These are phyloP conservation scores for Erpornis zantholeuca DNA, from an alignment of 2,113 vertebrate genomes.

Conservation along the genomic window DNA sequence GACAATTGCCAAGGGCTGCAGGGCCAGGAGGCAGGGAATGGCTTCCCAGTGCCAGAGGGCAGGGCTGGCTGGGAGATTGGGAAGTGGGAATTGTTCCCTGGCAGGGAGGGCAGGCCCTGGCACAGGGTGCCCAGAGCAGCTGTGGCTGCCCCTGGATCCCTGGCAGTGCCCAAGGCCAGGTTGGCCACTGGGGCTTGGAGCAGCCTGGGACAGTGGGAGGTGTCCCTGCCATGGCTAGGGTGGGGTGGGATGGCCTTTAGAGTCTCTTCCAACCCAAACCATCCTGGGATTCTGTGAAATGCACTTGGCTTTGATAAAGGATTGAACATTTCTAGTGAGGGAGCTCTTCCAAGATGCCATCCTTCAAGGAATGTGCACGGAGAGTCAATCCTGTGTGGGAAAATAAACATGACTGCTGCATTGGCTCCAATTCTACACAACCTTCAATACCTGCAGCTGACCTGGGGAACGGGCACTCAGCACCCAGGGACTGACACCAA, in stretches of 20 bases:
- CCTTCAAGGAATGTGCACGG: background rate
- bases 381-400: background rate
- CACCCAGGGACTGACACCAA: background rate
- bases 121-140: background rate
- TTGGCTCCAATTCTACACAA: background rate
- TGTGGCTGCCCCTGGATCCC: background rate
- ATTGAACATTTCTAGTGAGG: background rate
- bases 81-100: background rate
- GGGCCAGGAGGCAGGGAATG: no score
- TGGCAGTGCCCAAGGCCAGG: background rate
- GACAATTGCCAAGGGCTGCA: no score
- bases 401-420: background rate
- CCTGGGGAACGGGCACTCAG: background rate
- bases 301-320: background rate
- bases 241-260: fast-evolving
- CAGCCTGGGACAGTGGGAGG: background rate
- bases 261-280: background rate
- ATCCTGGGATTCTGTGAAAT: background rate
- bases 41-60: background rate
- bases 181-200: background rate
- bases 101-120: background rate
- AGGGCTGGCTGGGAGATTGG: fast-evolving
- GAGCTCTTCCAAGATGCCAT: background rate
- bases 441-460: background rate
- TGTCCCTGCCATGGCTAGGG: background rate